Evolutionary conservation across 2,797 vertebrate genomes (phyloP), one percentile per base, ranked within the genome.

Genomic region (Channa striata): DNA sequence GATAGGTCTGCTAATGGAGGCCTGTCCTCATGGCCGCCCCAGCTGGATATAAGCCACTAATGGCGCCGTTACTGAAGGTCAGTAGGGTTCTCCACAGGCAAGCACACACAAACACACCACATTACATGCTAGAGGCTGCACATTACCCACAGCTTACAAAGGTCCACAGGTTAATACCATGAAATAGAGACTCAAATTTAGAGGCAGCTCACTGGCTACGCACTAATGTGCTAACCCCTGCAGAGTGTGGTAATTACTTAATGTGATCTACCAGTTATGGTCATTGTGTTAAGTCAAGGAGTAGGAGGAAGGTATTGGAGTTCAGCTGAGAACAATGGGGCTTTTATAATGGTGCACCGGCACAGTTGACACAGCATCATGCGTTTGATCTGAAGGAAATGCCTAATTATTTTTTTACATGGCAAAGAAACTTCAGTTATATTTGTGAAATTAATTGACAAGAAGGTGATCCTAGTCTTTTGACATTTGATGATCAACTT

Each of bases 111-210:
- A 51, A 63, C 48, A 46, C 75, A 65, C 23, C 75, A 75, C 68
- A 81, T 84, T 80, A 78, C 78, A 84, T 81, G 74, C 84, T 68
- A 73, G 74, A 80, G 78, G 76, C 85, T 89, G 72, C 82, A 83
- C 82, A 89, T 90, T 90, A 91, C 57, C 85, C 74, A 72, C 70
- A 64, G 81, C 81, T 89, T 87, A 77, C 78, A 76, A 52, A 80
- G 82, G 90, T 84, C 78, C 60, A 70, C 80, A 85, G 88, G 90
- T 92, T 90, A 91, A 90, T 84, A 74, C 71, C 62, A 81, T 82
- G 82, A 86, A 89, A 90, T 87, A 74, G 71, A 89, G 81, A 85
- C 77, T 87, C 20, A 68, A 51, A 81, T 74, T 83, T 80, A 67
- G 61, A 81, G 59, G 62, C 67, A 75, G 52, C 60, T 76, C 62